Evolutionary conservation across 2,113 vertebrate genomes (phyloP).

Genomic region (Eurypyga helias): DNA sequence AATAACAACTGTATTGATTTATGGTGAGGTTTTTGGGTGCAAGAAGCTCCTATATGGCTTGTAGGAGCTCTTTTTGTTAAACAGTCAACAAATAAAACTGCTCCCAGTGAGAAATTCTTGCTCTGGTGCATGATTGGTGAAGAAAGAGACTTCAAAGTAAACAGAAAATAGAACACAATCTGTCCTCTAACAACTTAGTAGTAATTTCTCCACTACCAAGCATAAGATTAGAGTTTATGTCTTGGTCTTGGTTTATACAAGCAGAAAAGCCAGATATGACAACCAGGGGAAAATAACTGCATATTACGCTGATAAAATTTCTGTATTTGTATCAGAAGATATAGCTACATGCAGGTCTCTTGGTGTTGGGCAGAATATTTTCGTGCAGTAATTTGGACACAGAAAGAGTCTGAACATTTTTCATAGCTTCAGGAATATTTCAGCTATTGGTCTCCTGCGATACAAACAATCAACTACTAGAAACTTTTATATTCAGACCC

Average conservation of each 20-base stretch:
- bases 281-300: not conserved
- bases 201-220: not conserved
- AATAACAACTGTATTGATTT: not conserved
- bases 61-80: not conserved
- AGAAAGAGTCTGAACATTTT: not conserved
- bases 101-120: not conserved
- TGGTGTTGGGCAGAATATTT: not conserved
- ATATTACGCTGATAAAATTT: not conserved
- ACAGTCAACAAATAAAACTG: not conserved
- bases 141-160: not conserved
- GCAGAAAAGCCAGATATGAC: not conserved
- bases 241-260: not conserved
- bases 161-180: not conserved
- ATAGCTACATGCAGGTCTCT: not conserved
- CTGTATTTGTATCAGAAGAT: not conserved
- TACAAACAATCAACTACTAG: not conserved
- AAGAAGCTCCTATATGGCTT: not conserved
- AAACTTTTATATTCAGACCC: not conserved
- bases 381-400: not conserved
- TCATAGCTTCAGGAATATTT: not conserved
- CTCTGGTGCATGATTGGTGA: not conserved
- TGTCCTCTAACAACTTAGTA: not conserved
- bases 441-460: not conserved
- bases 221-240: not conserved
- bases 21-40: not conserved